A percentile compares a stretch with the other conserved stretches of the same genome.
These are phyloP conservation scores for Colossoma macropomum DNA, from an alignment of 2,113 vertebrate genomes.

Conservation along the genomic window DNA sequence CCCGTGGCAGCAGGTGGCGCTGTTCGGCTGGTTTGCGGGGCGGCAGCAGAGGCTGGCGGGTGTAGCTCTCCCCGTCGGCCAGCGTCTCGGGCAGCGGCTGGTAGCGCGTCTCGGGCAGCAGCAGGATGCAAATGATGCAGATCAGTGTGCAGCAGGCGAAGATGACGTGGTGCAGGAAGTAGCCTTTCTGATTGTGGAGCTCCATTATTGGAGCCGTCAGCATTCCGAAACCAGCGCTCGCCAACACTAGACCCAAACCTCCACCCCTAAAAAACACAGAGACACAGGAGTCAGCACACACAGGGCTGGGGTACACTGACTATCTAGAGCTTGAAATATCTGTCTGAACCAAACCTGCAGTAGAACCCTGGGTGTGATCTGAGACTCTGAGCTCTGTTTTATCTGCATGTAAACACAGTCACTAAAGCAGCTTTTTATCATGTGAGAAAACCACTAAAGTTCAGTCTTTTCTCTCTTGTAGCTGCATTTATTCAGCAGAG, in stretches of 20 bases:
- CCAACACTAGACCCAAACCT: constrained; percentile 91
- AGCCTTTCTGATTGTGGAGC: constrained; percentile 98
- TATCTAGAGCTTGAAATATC: too few relatives aligned
- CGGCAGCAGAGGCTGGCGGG: constrained; percentile 85
- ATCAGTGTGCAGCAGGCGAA: constrained; percentile 98
- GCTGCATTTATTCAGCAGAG: too few relatives aligned
- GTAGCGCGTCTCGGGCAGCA: constrained; percentile 91
- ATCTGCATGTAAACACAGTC: too few relatives aligned
- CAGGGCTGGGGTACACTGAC: background rate
- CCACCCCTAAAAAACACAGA: constrained; percentile 82
- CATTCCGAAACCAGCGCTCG: constrained; percentile 94
- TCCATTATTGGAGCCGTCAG: constrained; percentile 97
- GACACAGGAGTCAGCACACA: constrained; percentile 1
- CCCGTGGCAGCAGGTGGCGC: constrained; percentile 82
- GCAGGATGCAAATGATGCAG: constrained; percentile 98
- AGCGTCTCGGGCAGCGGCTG: constrained; percentile 92
- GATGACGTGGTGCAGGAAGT: constrained; percentile 98
- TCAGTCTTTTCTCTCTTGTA: too few relatives aligned
- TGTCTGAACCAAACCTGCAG: too few relatives aligned
- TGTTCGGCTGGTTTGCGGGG: constrained; percentile 87
- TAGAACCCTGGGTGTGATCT: too few relatives aligned
- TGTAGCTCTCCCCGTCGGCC: constrained; percentile 88
- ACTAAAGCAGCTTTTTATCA: too few relatives aligned
- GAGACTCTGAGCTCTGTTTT: too few relatives aligned
- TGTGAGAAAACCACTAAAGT: too few relatives aligned